Conservation (phyloP, 2,113 vertebrate species). For the Gallinago undulata region DNA sequence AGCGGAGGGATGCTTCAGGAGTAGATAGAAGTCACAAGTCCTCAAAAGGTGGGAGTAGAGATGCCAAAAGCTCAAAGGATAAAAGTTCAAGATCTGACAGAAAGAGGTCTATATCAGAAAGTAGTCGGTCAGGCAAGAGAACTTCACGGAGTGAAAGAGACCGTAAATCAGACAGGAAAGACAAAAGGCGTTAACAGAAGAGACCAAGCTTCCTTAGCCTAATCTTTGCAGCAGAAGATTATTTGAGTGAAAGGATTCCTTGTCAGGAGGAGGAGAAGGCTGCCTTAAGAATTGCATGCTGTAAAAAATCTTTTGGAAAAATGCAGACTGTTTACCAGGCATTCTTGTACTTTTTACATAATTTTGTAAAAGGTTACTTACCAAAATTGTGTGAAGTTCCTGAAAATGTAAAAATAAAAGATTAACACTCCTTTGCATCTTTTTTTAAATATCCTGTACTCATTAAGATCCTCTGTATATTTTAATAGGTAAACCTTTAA, state of each 20-base stretch:
- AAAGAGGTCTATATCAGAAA: conserved; percentile 89
- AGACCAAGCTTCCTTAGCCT: conserved; percentile 80
- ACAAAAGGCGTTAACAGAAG: conserved; percentile 91
- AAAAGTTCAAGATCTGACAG: conserved; percentile 85
- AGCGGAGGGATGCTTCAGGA: conserved; percentile 82
- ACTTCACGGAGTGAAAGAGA: conserved; percentile 90
- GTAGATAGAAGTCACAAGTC: conserved; percentile 86
- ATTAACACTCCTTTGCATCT: conserved; percentile 80
- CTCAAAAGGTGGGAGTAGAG: conserved; percentile 84
- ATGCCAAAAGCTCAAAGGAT: conserved; percentile 90
- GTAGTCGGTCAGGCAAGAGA: conserved; percentile 85
- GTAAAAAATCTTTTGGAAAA: conserved; percentile 83
- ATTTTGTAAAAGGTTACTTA: conserved; percentile 84
- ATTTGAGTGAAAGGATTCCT: conserved; percentile 80
- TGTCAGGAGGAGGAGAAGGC: conserved; percentile 79
- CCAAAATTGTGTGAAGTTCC: conserved; percentile 81
- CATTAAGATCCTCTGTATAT: conserved; percentile 79
- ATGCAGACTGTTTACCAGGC: conserved; percentile 82
- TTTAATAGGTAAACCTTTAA: conserved; percentile 77
- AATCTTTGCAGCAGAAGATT: conserved; percentile 81
- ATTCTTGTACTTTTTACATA: conserved; percentile 84
- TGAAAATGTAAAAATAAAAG: conserved; percentile 80
- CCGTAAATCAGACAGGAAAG: conserved; percentile 96
- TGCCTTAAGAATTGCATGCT: conserved; percentile 87
- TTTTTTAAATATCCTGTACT: conserved; percentile 79